Evolutionary conservation across 2,113 vertebrate species (phyloP).

Genomic region (Cathartes aura): DNA sequence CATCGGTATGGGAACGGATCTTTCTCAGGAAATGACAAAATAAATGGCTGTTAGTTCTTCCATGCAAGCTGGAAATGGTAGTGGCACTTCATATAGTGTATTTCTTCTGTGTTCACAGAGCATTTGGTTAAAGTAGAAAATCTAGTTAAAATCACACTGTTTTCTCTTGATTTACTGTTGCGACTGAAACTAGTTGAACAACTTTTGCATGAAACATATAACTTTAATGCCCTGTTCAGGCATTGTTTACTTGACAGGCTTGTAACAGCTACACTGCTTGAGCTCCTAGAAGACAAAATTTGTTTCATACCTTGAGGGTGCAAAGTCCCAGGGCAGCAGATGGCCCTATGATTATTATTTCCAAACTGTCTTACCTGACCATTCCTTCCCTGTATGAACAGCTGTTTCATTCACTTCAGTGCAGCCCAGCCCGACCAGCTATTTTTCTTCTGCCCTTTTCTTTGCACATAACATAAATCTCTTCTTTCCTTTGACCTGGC

Average conservation of each 20-base stretch:
- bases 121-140: not conserved
- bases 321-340: conserved; percentile 94
- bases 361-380: conserved; percentile 92
- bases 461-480: conserved; percentile 95
- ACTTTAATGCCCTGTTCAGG: conserved; percentile 81
- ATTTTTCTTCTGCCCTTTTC: conserved; percentile 95
- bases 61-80: not conserved
- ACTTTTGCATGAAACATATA: conserved; percentile 66
- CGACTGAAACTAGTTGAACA: conserved; percentile 14
- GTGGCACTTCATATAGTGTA: not conserved
- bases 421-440: conserved; percentile 83
- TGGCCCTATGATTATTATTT: conserved; percentile 96
- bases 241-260: conserved; percentile 73
- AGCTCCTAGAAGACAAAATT: conserved; percentile 90
- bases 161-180: not conserved
- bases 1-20: not conserved
- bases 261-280: conserved; percentile 77
- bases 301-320: conserved; percentile 86
- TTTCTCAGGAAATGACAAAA: not conserved
- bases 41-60: not conserved
- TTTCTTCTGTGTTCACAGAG: not conserved
- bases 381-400: conserved; percentile 93
- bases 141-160: not conserved
- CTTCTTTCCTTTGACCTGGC: conserved; percentile 87
- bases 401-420: conserved; percentile 94